Conservation (phyloP, 2,113 vertebrate genomes). For the Platysteira castanea region DNA sequence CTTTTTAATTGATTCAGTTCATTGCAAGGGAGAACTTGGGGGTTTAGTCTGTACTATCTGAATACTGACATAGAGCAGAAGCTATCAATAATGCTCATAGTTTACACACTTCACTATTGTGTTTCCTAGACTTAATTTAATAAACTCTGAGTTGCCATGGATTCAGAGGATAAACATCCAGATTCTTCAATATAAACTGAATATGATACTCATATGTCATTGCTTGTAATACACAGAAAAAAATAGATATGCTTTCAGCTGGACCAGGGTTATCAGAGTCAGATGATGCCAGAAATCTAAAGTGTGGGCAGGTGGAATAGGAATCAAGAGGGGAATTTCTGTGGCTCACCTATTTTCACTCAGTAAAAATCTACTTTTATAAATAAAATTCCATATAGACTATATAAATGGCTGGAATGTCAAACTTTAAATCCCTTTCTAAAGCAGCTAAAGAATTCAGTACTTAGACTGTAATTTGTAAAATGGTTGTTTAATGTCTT, state of each 20-base stretch:
- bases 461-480: neutral
- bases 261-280: neutral
- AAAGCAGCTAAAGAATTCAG: neutral
- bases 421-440: neutral
- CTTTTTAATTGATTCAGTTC: neutral
- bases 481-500: neutral
- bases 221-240: neutral
- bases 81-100: neutral
- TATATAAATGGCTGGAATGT: neutral
- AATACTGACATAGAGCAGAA: neutral
- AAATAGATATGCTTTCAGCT: neutral
- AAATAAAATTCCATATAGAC: neutral
- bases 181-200: neutral
- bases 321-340: neutral
- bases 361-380: neutral
- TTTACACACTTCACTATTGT: neutral
- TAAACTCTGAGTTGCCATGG: neutral
- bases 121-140: neutral
- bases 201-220: neutral
- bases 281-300: neutral
- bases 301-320: neutral
- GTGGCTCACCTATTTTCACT: neutral
- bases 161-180: neutral
- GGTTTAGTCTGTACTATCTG: neutral
- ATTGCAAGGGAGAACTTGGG: neutral